Evolutionary conservation across 30 jellyfish, hydroid and myxozoan species (phyloP).

Genomic region (Sanderia malayensis): DNA sequence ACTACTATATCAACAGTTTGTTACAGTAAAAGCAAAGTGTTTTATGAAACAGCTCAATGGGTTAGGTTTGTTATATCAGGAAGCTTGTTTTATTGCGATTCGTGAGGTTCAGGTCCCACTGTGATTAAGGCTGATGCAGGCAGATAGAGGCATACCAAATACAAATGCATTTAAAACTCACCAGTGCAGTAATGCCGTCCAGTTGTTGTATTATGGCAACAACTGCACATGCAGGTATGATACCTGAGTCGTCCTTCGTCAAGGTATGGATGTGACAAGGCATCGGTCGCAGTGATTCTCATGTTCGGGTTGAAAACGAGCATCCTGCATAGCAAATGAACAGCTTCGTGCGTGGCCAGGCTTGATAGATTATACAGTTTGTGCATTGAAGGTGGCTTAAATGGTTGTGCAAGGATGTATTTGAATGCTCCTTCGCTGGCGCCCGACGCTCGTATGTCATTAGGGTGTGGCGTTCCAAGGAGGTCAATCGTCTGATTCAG

Average conservation of each 20-base stretch:
- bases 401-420: slow-evolving; percentile 83
- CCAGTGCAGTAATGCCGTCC: slow-evolving; percentile 91
- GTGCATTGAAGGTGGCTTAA: slow-evolving; percentile 94
- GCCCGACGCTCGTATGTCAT: slow-evolving; percentile 88
- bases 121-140: no score
- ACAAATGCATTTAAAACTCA: no score
- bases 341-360: slow-evolving; percentile 91
- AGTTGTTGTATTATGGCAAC: slow-evolving; percentile 61
- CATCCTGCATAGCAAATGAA: slow-evolving; percentile 90
- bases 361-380: slow-evolving; percentile 74
- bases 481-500: slow-evolving; percentile 80
- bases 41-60: no score
- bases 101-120: no score
- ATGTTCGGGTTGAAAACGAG: slow-evolving; percentile 83
- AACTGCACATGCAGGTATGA: slow-evolving; percentile 96
- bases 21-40: no score
- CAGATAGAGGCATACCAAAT: no score
- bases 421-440: slow-evolving; percentile 93
- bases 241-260: slow-evolving; percentile 91
- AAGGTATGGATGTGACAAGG: slow-evolving; percentile 92
- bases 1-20: no score
- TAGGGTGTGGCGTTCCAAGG: slow-evolving; percentile 96
- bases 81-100: no score
- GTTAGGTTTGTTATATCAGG: no score
- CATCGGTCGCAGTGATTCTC: slow-evolving; percentile 90